Percentiles rank a stretch among this genome's conserved stretches.
phyloP scores from a whole-genome alignment of 2,888 invertebrate genomes.

The Falcaria lacertinaria region DNA sequence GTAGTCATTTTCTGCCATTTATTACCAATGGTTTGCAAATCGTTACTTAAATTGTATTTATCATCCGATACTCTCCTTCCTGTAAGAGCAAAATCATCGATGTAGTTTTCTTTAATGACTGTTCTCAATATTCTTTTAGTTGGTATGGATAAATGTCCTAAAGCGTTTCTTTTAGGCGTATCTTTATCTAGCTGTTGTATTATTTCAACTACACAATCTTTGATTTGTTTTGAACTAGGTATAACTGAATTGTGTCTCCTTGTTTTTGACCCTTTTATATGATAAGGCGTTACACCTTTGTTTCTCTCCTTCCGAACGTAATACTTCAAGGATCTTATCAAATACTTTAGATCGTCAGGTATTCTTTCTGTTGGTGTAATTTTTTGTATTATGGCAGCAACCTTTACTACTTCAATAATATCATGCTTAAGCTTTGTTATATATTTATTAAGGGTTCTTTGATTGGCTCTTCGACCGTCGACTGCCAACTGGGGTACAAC shows the following conservation, averaged over 20 bases:
- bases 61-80: constrained; percentile 25
- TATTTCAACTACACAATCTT: constrained; percentile 32
- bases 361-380: constrained; percentile 20
- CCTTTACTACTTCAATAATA: constrained; percentile 45
- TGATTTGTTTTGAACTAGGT: constrained; percentile 11
- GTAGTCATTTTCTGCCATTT: constrained; percentile 35
- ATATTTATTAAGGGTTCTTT: constrained; percentile 26
- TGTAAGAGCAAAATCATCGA: constrained; percentile 22
- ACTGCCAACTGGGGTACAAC: constrained; percentile 22
- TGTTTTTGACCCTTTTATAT: constrained; percentile 2
- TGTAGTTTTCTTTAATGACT: constrained; percentile 34
- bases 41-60: constrained; percentile 35
- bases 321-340: constrained; percentile 40
- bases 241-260: constrained; percentile 3
- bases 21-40: constrained; percentile 37
- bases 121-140: constrained; percentile 39
- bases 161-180: constrained; percentile 23
- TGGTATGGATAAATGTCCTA: constrained; percentile 30
- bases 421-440: constrained; percentile 47
- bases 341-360: constrained; percentile 34
- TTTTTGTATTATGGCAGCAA: constrained; percentile 38
- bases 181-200: constrained; percentile 37
- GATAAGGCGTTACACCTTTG: not conserved
- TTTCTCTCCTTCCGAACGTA: constrained; percentile 33
- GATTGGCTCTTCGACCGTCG: constrained; percentile 23